phyloP scores from a whole-genome alignment of 2,113 vertebrate species.

The Sylvietta virens region DNA sequence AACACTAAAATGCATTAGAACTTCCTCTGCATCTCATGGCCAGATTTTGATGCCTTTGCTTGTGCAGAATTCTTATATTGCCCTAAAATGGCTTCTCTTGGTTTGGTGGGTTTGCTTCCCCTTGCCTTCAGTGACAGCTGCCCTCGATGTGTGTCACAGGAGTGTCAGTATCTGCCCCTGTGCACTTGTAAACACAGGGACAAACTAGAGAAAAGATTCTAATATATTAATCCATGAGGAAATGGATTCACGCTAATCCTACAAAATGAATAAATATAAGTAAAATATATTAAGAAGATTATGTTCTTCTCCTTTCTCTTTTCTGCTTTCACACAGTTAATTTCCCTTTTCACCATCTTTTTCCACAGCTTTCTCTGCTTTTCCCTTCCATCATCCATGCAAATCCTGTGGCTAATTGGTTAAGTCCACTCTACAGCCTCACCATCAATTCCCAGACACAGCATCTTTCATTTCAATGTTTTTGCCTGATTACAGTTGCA shows the following conservation, averaged over 20 bases:
- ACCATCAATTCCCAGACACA: neutral
- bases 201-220: neutral
- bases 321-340: neutral
- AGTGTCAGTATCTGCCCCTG: neutral
- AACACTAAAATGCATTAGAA: constrained; percentile 12
- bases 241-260: neutral
- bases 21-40: neutral
- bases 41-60: neutral
- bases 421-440: constrained; percentile 24
- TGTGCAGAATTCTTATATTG: neutral
- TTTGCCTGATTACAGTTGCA: constrained; percentile 19
- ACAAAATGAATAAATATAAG: constrained; percentile 9
- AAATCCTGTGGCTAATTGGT: neutral
- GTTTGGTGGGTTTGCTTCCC: neutral
- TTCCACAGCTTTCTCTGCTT: neutral
- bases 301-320: neutral
- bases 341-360: neutral
- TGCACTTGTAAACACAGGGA: neutral
- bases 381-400: neutral
- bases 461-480: neutral
- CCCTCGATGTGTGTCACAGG: rapidly evolving
- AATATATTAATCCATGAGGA: neutral
- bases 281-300: neutral
- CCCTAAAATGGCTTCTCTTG: neutral
- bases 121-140: neutral